phyloP scores from a whole-genome alignment of 2,113 vertebrate genomes.

The Mionectes macconnelli region DNA sequence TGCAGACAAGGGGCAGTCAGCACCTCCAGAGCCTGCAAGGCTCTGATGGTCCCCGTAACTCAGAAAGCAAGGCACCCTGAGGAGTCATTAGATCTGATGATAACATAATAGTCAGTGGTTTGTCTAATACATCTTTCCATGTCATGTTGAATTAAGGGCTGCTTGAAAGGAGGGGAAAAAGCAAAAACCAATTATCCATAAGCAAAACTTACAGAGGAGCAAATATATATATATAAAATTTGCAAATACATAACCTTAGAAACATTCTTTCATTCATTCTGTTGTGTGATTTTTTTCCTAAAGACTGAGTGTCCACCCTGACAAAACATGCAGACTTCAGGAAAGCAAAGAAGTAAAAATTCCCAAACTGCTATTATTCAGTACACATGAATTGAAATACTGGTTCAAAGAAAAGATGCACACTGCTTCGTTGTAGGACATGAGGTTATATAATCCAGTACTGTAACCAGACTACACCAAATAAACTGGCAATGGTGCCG shows the following conservation, averaged over 20 bases:
- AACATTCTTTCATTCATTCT: background rate
- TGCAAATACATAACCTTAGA: background rate
- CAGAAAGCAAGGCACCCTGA: background rate
- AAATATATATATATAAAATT: background rate
- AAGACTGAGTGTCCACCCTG: background rate
- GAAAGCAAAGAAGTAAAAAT: background rate
- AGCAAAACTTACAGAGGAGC: background rate
- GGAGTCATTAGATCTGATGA: background rate
- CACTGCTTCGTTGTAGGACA: background rate
- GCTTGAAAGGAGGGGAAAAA: background rate
- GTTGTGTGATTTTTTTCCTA: background rate
- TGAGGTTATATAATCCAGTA: background rate
- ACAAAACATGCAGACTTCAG: background rate
- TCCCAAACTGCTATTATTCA: background rate
- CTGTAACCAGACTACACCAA: background rate
- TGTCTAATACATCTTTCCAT: background rate
- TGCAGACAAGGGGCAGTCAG: background rate
- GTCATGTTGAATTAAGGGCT: background rate
- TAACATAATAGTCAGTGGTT: background rate
- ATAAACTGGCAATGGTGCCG: background rate
- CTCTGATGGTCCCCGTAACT: background rate
- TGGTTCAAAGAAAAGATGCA: background rate
- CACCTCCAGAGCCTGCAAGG: background rate
- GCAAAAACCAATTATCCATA: background rate
- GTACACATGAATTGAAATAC: background rate